phyloP scores from a whole-genome alignment of 2,797 vertebrate genomes.

The Vireo griseus region DNA sequence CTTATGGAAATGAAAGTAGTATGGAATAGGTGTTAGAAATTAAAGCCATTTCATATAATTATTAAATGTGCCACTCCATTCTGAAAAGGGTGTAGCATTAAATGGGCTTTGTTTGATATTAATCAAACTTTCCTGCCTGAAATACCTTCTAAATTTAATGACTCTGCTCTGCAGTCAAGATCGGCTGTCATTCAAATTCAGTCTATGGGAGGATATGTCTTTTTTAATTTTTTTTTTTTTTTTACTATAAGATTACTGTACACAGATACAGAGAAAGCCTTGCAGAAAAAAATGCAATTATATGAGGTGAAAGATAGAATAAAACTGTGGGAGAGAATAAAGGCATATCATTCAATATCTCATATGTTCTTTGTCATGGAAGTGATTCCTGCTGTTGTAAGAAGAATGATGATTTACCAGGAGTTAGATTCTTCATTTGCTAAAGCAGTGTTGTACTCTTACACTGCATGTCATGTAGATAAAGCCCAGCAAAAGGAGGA shows the following conservation, averaged over 20 bases:
- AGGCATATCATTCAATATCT: background rate
- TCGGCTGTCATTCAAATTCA: slow-evolving; percentile 32
- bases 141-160: slow-evolving; percentile 60
- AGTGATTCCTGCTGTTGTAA: background rate
- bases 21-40: slow-evolving; percentile 16
- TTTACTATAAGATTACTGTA: background rate
- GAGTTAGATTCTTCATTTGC: background rate
- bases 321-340: background rate
- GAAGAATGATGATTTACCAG: background rate
- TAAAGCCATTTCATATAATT: slow-evolving; percentile 68
- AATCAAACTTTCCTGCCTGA: slow-evolving; percentile 62
- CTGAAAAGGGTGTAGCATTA: slow-evolving; percentile 56
- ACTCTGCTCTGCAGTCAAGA: slow-evolving; percentile 57
- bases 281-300: background rate
- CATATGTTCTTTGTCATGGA: background rate
- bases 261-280: background rate
- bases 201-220: background rate
- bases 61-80: slow-evolving; percentile 42
- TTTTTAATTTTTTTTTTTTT: background rate
- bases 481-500: background rate
- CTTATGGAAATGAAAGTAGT: slow-evolving; percentile 45
- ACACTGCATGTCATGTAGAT: background rate
- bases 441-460: background rate
- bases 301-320: background rate
- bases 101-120: slow-evolving; percentile 71